phyloP scores from a whole-genome alignment of 2,888 invertebrate species.

The Ophioninae sp. region DNA sequence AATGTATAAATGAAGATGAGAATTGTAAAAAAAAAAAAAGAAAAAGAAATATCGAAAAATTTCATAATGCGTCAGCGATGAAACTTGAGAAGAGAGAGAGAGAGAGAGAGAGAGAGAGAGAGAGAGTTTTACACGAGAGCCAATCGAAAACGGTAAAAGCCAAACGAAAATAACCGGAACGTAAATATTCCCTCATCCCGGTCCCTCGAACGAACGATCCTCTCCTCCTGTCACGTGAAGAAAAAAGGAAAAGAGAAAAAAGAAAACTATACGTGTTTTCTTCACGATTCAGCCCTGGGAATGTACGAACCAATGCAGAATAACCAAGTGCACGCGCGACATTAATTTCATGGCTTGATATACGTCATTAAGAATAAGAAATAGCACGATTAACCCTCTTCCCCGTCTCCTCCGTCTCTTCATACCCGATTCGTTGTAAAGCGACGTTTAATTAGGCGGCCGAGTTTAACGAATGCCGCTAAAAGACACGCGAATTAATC shows the following conservation, averaged over 20 bases:
- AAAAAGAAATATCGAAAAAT: constrained; percentile 45
- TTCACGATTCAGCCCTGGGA: constrained; percentile 44
- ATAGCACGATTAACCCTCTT: constrained; percentile 73
- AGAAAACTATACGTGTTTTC: constrained; percentile 39
- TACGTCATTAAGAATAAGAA: constrained; percentile 74
- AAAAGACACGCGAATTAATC: constrained; percentile 72
- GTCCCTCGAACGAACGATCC: constrained; percentile 38
- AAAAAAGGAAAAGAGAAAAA: constrained; percentile 27
- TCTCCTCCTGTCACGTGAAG: constrained; percentile 44
- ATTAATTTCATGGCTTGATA: constrained; percentile 75
- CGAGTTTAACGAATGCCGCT: constrained; percentile 69
- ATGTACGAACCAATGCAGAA: constrained; percentile 45
- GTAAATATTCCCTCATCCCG: constrained; percentile 59
- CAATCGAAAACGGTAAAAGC: constrained; percentile 63
- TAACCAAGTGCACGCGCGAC: constrained; percentile 59
- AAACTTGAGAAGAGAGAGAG: constrained; percentile 45
- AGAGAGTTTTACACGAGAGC: constrained; percentile 42
- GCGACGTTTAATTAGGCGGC: constrained; percentile 71
- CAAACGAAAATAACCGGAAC: constrained; percentile 63
- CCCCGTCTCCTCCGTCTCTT: constrained; percentile 12
- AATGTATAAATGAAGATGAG: constrained; percentile 33
- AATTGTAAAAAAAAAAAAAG: constrained; percentile 28
- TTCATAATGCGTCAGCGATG: constrained; percentile 56
- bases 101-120: constrained; percentile 26
- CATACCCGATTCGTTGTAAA: constrained; percentile 38